phyloP scores from a whole-genome alignment of 2,797 vertebrate species.

The Saxicola maurus region DNA sequence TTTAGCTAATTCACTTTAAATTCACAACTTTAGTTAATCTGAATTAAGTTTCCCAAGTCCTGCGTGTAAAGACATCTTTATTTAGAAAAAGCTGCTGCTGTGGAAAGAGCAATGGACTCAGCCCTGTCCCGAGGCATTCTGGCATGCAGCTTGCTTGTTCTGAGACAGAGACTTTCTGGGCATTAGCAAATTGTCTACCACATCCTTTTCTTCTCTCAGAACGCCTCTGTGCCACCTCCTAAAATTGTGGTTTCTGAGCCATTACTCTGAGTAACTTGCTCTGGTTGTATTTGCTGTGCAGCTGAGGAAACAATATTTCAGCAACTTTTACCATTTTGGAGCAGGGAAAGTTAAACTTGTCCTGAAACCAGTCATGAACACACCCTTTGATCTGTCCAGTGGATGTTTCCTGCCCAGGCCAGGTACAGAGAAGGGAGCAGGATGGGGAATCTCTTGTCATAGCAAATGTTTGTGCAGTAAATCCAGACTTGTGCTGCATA shows the following conservation, averaged over 20 bases:
- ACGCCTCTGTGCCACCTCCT: neutral
- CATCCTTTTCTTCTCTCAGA: constrained; percentile 42
- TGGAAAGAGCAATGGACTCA: constrained; percentile 13
- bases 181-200: constrained; percentile 46
- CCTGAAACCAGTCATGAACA: neutral
- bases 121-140: constrained; percentile 21
- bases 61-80: neutral
- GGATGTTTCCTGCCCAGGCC: neutral
- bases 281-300: neutral
- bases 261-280: neutral
- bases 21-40: constrained; percentile 15
- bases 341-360: neutral
- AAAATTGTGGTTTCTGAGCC: constrained; percentile 24
- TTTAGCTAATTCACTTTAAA: constrained; percentile 37
- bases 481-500: neutral
- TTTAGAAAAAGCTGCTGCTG: constrained; percentile 17
- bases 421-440: neutral
- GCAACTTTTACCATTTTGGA: neutral
- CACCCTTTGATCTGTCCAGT: neutral
- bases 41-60: constrained; percentile 29
- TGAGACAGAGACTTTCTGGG: constrained; percentile 11
- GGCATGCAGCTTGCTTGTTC: neutral
- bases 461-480: neutral
- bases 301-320: constrained; percentile 7
- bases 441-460: neutral